Evolutionary conservation across 2,888 invertebrate genomes (phyloP).

Genomic region (Tromatobia lineatoria): DNA sequence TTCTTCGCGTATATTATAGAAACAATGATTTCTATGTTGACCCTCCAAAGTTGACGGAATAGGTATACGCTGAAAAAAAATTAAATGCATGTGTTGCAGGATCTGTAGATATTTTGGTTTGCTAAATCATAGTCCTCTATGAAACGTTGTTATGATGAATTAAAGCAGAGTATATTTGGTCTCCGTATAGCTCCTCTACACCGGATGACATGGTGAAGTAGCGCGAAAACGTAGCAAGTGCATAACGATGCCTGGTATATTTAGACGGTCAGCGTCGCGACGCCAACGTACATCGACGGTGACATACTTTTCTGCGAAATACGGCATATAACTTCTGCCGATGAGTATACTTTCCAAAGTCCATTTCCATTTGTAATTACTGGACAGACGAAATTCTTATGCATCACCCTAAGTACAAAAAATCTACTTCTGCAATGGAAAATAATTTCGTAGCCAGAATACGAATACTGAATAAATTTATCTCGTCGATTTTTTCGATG

Average conservation of each 20-base stretch:
- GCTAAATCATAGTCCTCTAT: neutral
- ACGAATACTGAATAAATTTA: neutral
- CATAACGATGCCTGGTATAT: conserved; percentile 76
- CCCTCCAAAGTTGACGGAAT: too few species aligned
- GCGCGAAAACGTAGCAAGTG: conserved; percentile 72
- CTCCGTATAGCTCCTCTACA: conserved; percentile 17
- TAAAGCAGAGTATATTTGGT: conserved; percentile 28
- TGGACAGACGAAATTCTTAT: conserved; percentile 21
- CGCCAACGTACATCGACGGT: conserved; percentile 73
- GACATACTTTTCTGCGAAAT: conserved; percentile 77
- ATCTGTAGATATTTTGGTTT: neutral
- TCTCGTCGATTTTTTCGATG: neutral
- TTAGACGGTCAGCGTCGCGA: conserved; percentile 75
- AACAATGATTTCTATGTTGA: too few species aligned
- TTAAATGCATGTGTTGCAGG: neutral
- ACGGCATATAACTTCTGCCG: conserved; percentile 28
- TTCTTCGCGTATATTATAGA: too few species aligned
- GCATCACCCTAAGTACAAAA: neutral
- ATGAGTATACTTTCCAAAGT: conserved; percentile 27
- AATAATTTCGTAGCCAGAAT: neutral
- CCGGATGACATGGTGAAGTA: conserved; percentile 66
- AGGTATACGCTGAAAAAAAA: too few species aligned
- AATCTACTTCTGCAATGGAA: neutral
- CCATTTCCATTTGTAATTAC: conserved; percentile 10
- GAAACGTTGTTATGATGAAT: conserved; percentile 2